phyloP scores from a whole-genome alignment of 2,113 vertebrate genomes.

The Astur gentilis region DNA sequence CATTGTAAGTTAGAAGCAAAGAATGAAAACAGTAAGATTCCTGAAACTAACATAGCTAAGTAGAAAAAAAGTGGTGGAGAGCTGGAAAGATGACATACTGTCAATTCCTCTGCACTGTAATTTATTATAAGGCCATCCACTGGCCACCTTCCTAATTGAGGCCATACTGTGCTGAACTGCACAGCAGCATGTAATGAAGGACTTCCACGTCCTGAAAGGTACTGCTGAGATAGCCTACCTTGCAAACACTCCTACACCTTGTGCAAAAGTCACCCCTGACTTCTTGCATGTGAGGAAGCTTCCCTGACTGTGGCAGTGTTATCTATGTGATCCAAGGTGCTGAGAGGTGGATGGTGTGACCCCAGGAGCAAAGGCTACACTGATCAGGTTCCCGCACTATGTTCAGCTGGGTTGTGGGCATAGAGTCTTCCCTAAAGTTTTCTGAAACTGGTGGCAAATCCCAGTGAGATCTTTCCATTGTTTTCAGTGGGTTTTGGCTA shows the following conservation, averaged over 20 bases:
- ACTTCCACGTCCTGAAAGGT: background rate
- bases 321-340: rapidly evolving
- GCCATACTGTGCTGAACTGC: background rate
- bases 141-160: background rate
- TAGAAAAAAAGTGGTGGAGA: background rate
- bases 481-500: background rate
- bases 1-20: background rate
- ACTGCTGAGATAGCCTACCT: too few species aligned
- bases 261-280: background rate
- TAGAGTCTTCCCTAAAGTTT: background rate
- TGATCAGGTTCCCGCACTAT: background rate
- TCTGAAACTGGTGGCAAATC: background rate
- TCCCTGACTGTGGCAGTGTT: background rate
- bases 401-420: background rate
- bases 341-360: background rate
- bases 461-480: background rate
- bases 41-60: background rate
- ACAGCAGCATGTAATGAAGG: background rate
- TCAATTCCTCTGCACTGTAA: background rate
- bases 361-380: background rate
- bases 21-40: background rate
- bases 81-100: background rate
- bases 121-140: background rate
- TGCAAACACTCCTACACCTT: background rate
- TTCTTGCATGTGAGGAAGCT: rapidly evolving